Conservation (phyloP, 2,888 invertebrate species). For the Leucophenga maculata region DNA sequence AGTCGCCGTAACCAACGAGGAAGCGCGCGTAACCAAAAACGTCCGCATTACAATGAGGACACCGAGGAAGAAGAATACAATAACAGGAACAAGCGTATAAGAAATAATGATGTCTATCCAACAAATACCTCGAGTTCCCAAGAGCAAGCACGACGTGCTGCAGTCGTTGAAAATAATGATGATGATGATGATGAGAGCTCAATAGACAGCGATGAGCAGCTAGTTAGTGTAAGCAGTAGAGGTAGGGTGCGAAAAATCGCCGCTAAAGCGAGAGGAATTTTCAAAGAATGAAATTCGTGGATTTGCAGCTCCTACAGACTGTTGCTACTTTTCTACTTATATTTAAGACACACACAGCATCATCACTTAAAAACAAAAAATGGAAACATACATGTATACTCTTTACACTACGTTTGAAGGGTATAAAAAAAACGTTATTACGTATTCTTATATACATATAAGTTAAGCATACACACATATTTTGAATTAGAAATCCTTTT, state of each 20-base stretch:
- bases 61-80: slow-evolving; percentile 74
- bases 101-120: slow-evolving; percentile 50
- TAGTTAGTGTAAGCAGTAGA: slow-evolving; percentile 81
- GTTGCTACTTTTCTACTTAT: too few species aligned
- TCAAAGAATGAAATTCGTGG: slow-evolving; percentile 67
- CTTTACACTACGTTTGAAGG: too few species aligned
- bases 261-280: slow-evolving; percentile 81
- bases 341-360: too few species aligned
- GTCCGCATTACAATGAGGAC: slow-evolving; percentile 77
- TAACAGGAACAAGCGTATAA: slow-evolving; percentile 47
- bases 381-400: too few species aligned
- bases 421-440: too few species aligned
- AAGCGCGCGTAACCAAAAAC: slow-evolving; percentile 71
- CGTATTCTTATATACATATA: too few species aligned
- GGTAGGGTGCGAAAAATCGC: slow-evolving; percentile 89
- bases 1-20: slow-evolving; percentile 55
- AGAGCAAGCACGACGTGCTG: slow-evolving; percentile 27
- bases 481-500: too few species aligned
- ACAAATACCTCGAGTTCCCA: slow-evolving; percentile 31
- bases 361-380: too few species aligned
- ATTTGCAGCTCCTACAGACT: slow-evolving; percentile 24
- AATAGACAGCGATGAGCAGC: slow-evolving; percentile 62
- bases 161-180: slow-evolving; percentile 3
- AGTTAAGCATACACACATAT: too few species aligned
- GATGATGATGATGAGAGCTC: slow-evolving; percentile 50